phyloP scores from a whole-genome alignment of 2,113 vertebrate genomes.

The Peromyscus maniculatus region DNA sequence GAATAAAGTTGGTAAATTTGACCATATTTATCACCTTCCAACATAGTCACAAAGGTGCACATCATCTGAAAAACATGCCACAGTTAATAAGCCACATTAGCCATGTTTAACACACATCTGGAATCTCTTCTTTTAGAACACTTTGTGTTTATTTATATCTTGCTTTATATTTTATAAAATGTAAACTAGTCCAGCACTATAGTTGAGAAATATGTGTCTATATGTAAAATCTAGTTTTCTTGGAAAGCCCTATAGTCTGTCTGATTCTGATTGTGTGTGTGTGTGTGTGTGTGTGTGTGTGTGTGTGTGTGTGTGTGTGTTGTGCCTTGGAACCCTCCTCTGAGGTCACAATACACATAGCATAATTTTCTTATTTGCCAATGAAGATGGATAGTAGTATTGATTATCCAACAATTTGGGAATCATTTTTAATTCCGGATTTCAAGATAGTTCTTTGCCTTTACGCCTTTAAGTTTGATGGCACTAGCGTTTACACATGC shows the following conservation, averaged over 20 bases:
- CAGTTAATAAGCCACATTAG: background rate
- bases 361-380: background rate
- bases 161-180: background rate
- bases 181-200: background rate
- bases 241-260: background rate
- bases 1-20: slow-evolving; percentile 1
- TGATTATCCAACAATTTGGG: background rate
- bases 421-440: background rate
- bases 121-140: background rate
- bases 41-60: background rate
- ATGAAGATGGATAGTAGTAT: background rate
- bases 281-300: background rate
- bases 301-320: background rate
- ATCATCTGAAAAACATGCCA: background rate
- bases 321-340: background rate
- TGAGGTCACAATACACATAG: background rate
- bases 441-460: background rate
- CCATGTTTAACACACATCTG: background rate
- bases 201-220: background rate
- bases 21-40: background rate
- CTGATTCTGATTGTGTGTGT: background rate
- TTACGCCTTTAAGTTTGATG: background rate
- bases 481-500: background rate
- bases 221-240: background rate
- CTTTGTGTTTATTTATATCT: background rate